phyloP scores from a whole-genome alignment of 2,113 vertebrate species.

The Tricholaema leucomelas region DNA sequence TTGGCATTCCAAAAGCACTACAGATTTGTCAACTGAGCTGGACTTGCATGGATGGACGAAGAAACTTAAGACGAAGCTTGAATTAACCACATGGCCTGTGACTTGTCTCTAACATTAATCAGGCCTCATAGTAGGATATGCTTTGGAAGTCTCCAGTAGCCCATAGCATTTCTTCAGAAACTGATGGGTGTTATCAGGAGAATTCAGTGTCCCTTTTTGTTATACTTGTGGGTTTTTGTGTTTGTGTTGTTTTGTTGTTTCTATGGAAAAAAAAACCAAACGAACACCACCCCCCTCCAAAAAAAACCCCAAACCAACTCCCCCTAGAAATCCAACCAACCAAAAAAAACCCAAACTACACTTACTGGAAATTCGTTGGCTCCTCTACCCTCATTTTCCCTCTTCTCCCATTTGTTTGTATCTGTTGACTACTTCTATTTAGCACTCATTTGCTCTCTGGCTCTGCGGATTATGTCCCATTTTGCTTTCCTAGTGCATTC shows the following conservation, averaged over 20 bases:
- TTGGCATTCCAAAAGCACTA: not conserved
- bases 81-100: rapidly evolving
- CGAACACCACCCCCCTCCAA: no score
- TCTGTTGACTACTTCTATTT: not conserved
- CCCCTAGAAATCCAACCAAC: not conserved
- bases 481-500: not conserved
- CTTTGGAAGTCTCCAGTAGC: not conserved
- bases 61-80: not conserved
- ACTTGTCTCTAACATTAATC: not conserved
- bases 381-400: not conserved
- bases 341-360: no score
- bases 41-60: not conserved
- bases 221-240: not conserved
- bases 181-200: not conserved
- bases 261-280: not conserved
- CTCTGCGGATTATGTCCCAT: not conserved
- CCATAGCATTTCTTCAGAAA: not conserved
- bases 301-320: no score
- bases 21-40: not conserved
- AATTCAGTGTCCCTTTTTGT: not conserved
- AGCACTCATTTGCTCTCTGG: not conserved
- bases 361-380: not conserved
- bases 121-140: not conserved
- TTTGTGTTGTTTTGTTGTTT: not conserved
- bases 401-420: not conserved